These are phyloP conservation scores for Scomberomorus guttatus DNA, from an alignment of 2,797 vertebrate species.

Conservation along the genomic window DNA sequence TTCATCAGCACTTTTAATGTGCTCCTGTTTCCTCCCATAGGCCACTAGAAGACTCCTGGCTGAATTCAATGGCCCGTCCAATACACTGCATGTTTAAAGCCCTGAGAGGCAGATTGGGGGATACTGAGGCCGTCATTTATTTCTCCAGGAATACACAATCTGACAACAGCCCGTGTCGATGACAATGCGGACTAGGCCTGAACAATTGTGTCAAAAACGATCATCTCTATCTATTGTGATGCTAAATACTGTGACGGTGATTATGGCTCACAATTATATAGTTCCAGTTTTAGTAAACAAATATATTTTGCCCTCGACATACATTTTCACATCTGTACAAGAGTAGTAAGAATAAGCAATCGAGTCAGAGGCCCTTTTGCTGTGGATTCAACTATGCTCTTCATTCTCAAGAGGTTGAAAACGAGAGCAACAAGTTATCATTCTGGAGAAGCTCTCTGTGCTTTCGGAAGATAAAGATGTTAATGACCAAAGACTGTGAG, in stretches of 20 bases:
- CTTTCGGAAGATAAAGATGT: conserved; percentile 63
- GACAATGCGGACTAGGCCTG: conserved; percentile 29
- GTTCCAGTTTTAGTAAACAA: background rate
- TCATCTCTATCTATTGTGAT: conserved; percentile 11
- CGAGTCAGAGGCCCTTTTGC: conserved; percentile 12
- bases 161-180: conserved; percentile 39
- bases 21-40: conserved; percentile 71
- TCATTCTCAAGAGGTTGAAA: conserved; percentile 46
- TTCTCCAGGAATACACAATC: conserved; percentile 54
- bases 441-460: conserved; percentile 44
- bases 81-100: conserved; percentile 45
- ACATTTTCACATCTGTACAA: background rate
- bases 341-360: conserved; percentile 17
- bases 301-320: background rate
- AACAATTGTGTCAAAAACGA: conserved; percentile 18
- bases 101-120: conserved; percentile 48
- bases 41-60: conserved; percentile 61
- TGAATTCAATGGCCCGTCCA: conserved; percentile 68
- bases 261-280: background rate
- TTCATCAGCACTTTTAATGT: conserved; percentile 82
- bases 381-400: conserved; percentile 30
- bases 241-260: conserved; percentile 2
- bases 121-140: conserved; percentile 46
- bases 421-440: conserved; percentile 50
- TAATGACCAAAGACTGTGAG: conserved; percentile 54